A percentile compares a stretch with the other conserved stretches of the same genome.
Evolutionary conservation across 1,140 invertebrate genomes (phyloP).

Genomic region (Brachionus angularis): DNA sequence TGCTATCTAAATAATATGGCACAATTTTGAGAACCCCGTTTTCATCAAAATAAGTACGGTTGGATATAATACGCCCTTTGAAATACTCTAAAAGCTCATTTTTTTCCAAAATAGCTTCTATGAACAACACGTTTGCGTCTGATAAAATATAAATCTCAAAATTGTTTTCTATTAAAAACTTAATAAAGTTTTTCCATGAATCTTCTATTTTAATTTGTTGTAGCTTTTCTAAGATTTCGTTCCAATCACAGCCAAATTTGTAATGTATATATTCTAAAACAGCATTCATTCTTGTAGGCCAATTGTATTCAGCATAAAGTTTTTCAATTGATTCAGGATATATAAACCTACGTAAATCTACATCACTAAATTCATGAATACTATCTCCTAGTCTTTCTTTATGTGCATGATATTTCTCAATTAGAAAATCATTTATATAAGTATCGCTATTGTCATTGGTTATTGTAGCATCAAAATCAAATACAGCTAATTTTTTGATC

Average conservation of each 20-base stretch:
- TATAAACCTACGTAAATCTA: background rate
- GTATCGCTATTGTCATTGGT: constrained; percentile 31
- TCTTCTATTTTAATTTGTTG: constrained; percentile 7
- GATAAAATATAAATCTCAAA: constrained; percentile 70
- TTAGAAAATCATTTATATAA: constrained; percentile 19
- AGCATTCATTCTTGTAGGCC: constrained; percentile 40
- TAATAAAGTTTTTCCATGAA: constrained; percentile 63
- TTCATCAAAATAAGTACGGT: constrained; percentile 67
- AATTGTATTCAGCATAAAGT: constrained; percentile 33
- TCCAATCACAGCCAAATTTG: background rate
- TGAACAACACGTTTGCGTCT: constrained; percentile 73
- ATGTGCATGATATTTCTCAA: constrained; percentile 10
- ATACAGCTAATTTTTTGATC: constrained; percentile 22
- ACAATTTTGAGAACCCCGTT: constrained; percentile 63
- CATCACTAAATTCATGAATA: background rate
- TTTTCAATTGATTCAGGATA: constrained; percentile 32
- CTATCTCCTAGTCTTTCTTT: background rate
- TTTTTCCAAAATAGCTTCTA: constrained; percentile 65
- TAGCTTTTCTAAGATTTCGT: constrained; percentile 17
- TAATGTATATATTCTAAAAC: constrained; percentile 10
- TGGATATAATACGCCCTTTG: constrained; percentile 65
- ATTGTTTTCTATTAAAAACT: constrained; percentile 58
- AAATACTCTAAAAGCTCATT: constrained; percentile 62
- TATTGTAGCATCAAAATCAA: constrained; percentile 31
- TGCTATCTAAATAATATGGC: constrained; percentile 10